Conservation (phyloP, 2,888 invertebrate species). For the Melinaea menophilus region DNA sequence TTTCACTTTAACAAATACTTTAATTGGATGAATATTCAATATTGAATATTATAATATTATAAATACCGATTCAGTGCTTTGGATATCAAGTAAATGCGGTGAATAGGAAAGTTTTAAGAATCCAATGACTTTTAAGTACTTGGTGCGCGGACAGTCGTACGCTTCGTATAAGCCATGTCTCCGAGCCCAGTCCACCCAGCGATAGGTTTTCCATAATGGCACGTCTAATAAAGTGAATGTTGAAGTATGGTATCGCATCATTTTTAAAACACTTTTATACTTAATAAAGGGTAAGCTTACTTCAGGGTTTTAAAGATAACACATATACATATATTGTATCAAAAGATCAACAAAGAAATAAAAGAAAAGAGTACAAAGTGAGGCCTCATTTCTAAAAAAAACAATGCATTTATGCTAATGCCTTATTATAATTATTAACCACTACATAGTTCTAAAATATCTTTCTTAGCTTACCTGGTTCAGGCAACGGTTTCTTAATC, state of each 20-base stretch:
- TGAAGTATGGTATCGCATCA: too few species aligned
- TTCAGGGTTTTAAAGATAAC: too few species aligned
- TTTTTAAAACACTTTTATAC: too few species aligned
- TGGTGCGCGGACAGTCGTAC: too few species aligned
- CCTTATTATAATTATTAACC: too few species aligned
- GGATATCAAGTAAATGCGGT: constrained; percentile 62
- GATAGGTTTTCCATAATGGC: constrained; percentile 51
- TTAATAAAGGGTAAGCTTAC: too few species aligned
- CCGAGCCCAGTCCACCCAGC: too few species aligned
- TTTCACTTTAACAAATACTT: constrained; percentile 1
- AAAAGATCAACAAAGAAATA: too few species aligned
- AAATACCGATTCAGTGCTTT: constrained; percentile 63
- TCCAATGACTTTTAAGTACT: constrained; percentile 38
- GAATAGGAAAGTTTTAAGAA: constrained; percentile 63
- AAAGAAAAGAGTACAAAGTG: constrained; percentile 42
- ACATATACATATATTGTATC: too few species aligned
- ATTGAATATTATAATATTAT: constrained; percentile 1
- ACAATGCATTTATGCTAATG: too few species aligned
- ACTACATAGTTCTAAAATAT: too few species aligned
- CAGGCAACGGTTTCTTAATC: constrained; percentile 62
- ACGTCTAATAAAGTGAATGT: constrained; percentile 47
- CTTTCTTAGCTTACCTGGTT: constrained; percentile 51
- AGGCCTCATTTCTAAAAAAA: constrained; percentile 19
- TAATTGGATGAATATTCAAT: neutral
- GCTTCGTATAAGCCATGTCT: too few species aligned